Conservation (phyloP, 1,140 invertebrate species). For the Drosophila bifasciata region DNA sequence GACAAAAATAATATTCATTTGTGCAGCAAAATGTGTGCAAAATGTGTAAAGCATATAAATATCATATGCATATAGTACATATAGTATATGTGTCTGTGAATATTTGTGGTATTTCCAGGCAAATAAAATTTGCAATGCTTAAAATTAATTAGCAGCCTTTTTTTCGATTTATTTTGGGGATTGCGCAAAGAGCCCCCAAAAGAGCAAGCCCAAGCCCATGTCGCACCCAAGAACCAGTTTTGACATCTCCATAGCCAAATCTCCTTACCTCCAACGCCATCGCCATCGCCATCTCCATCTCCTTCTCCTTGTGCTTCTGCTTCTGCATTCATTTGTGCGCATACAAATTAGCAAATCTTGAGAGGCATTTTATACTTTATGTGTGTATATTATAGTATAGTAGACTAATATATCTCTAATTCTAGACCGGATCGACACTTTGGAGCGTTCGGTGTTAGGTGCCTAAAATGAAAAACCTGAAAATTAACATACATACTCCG, state of each 20-base stretch:
- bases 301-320: not conserved
- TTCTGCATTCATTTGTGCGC: slow-evolving; percentile 52
- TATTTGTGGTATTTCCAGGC: slow-evolving; percentile 66
- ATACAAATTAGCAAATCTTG: slow-evolving; percentile 63
- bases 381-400: slow-evolving; percentile 46
- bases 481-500: slow-evolving; percentile 74
- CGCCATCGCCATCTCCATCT: not conserved
- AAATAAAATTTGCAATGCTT: slow-evolving; percentile 72
- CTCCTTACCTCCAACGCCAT: not conserved
- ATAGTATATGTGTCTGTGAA: slow-evolving; percentile 29
- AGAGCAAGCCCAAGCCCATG: slow-evolving; percentile 8
- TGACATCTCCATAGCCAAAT: slow-evolving; percentile 7
- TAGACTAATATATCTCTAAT: slow-evolving; percentile 66
- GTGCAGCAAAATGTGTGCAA: slow-evolving; percentile 35
- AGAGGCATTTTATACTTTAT: slow-evolving; percentile 36
- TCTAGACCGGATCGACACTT: slow-evolving; percentile 62
- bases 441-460: slow-evolving; percentile 32
- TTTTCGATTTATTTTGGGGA: slow-evolving; percentile 62
- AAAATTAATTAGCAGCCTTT: slow-evolving; percentile 69
- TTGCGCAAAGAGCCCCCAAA: slow-evolving; percentile 56
- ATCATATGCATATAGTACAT: slow-evolving; percentile 36
- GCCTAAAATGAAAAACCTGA: slow-evolving; percentile 51
- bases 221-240: slow-evolving; percentile 34
- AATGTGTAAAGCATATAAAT: slow-evolving; percentile 64
- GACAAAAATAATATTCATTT: slow-evolving; percentile 50